Percentiles rank a stretch among this genome's conserved stretches.
These are phyloP conservation scores for Sebastes cheni DNA, from an alignment of 2,797 vertebrate genomes.

Conservation along the genomic window DNA sequence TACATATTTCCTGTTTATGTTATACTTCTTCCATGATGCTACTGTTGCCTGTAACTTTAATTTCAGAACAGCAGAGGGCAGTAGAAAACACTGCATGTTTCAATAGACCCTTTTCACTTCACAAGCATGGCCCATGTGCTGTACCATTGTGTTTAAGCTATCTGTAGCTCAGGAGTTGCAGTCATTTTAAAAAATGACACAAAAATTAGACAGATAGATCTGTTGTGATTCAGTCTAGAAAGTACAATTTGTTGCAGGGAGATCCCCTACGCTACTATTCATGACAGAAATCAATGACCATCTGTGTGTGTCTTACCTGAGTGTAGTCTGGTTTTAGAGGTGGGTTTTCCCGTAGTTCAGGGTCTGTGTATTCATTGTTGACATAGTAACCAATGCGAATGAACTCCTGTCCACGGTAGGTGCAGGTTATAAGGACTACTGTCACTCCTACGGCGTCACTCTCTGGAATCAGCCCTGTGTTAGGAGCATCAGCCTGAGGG, in stretches of 20 bases:
- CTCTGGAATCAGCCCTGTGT: conserved; percentile 87
- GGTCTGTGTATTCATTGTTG: conserved; percentile 90
- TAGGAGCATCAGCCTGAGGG: conserved; percentile 86
- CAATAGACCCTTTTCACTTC: neutral
- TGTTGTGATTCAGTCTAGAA: neutral
- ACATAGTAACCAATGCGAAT: conserved; percentile 92
- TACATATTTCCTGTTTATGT: neutral
- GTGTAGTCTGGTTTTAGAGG: conserved; percentile 87
- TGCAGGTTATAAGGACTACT: conserved; percentile 90
- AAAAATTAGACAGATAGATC: neutral
- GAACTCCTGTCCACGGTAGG: conserved; percentile 89
- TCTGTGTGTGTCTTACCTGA: conserved; percentile 75
- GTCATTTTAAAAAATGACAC: neutral
- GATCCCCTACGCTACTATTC: neutral
- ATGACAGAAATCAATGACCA: neutral
- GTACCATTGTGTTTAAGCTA: neutral
- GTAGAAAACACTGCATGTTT: neutral
- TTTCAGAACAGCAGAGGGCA: conserved; percentile 43
- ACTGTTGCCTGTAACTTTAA: neutral
- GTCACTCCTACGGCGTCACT: conserved; percentile 90
- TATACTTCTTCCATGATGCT: neutral
- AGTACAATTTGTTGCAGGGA: neutral
- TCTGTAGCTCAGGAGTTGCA: neutral
- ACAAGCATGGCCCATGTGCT: neutral
- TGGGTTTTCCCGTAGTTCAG: conserved; percentile 88